These are phyloP conservation scores for Eilema sororculum DNA, from an alignment of 2,888 invertebrate genomes.

Conservation along the genomic window DNA sequence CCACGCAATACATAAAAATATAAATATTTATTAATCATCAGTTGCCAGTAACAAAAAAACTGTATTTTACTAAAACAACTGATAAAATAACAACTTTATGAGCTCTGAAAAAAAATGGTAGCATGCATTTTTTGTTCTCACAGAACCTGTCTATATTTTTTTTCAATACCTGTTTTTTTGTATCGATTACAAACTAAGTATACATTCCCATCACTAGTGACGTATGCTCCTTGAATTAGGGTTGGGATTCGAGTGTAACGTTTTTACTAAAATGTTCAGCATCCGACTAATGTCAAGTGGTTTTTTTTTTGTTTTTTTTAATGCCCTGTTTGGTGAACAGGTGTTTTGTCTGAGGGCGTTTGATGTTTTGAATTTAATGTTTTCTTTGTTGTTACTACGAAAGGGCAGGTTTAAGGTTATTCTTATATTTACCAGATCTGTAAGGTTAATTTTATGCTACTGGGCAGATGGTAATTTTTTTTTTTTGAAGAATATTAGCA, in stretches of 20 bases:
- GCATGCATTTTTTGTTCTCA: conserved; percentile 68
- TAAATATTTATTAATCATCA: conserved; percentile 30
- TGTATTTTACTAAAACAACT: conserved; percentile 49
- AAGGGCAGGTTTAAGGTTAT: neutral
- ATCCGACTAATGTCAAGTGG: conserved; percentile 54
- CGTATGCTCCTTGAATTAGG: conserved; percentile 31
- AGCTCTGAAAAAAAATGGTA: conserved; percentile 54
- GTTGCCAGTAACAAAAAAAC: conserved; percentile 28
- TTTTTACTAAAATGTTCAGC: conserved; percentile 27
- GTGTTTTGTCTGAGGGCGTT: conserved; percentile 55
- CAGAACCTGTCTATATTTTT: conserved; percentile 62
- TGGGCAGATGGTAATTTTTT: neutral
- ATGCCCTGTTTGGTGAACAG: conserved; percentile 55
- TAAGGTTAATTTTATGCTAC: neutral
- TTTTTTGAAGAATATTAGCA: no score
- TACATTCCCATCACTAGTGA: conserved; percentile 34
- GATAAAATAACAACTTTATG: conserved; percentile 58
- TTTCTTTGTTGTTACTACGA: conserved; percentile 19
- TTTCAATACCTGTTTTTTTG: conserved; percentile 51
- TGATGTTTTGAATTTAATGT: conserved; percentile 36
- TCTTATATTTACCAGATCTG: neutral
- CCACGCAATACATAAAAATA: conserved; percentile 22
- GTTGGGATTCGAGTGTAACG: conserved; percentile 31
- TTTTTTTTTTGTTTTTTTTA: conserved; percentile 53
- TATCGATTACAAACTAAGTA: conserved; percentile 37